Percentiles rank a stretch among this genome's conserved stretches.
phyloP scores from a whole-genome alignment of 2,113 vertebrate genomes.

The Grus americana region DNA sequence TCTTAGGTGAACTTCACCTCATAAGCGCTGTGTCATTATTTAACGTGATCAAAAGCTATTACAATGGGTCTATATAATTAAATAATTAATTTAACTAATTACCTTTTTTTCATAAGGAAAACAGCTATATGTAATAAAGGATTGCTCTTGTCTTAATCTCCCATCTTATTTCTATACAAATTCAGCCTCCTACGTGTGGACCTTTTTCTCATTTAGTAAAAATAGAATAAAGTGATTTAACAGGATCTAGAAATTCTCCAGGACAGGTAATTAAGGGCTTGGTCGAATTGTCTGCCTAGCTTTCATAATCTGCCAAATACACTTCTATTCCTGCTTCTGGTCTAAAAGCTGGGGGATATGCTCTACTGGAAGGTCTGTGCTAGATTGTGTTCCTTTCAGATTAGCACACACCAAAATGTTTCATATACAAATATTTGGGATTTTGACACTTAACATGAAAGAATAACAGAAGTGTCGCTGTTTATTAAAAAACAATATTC shows the following conservation, averaged over 20 bases:
- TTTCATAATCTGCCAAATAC: neutral
- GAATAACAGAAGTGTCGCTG: neutral
- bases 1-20: neutral
- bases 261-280: neutral
- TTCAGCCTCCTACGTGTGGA: neutral
- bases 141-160: neutral
- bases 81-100: constrained; percentile 25
- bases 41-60: neutral
- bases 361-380: neutral
- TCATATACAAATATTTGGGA: neutral
- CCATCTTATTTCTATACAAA: neutral
- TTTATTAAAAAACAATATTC: neutral
- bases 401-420: neutral
- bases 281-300: neutral
- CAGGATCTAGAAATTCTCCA: neutral
- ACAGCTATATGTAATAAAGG: neutral
- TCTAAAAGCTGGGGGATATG: neutral
- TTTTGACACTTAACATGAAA: neutral
- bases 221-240: constrained; percentile 1
- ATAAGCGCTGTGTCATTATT: neutral
- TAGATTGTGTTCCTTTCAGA: neutral
- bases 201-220: neutral
- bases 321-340: neutral
- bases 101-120: neutral
- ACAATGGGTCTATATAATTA: neutral